Base-by-base conservation (phyloP, 2,797 vertebrate genomes). In the Saxicola maurus region DNA sequence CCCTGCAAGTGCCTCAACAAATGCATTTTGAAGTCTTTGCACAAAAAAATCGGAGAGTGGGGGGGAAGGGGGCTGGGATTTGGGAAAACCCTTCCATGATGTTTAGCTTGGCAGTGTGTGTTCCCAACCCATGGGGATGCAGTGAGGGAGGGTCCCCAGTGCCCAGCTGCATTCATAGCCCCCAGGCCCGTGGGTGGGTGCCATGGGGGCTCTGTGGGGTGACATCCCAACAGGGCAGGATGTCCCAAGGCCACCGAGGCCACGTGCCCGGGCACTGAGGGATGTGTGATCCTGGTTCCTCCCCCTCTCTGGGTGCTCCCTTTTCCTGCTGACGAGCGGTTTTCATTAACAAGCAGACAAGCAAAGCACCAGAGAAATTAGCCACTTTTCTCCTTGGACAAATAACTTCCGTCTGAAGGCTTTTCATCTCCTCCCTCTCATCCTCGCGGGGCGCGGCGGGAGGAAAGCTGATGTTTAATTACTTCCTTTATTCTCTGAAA, bases 321-420 rank as follows among this genome's bases (percentile, higher is more conserved):
- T 83, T 78, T 86, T 86, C 82, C 57, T 80, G 91, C 91, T 91
- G 95, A 87, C 14, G 33, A 60, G 91, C 7, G 1, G 52, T 71
- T 93, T 91, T 86, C 75, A 27, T 82, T 78, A 89, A 75, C 5
- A 0, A 87, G 86, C 80, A 83, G 88, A 74, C 73, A 48, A 87
- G 87, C 68, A 59, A 80, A 92, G 91, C 90, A 76, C 60, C 42
- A 33, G 83, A 84, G 90, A 90, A 94, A 91, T 90, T 66, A 94
- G 88, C 49, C 75, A 62, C 91, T 85, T 90, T 91, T 94, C 92
- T 95, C 81, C 78, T 82, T 35, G 76, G 86, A 95, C 90, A 94
- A 94, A 94, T 91, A 88, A 92, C 91, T 95, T 93, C 95, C 92
- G 46, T 88, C 92, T 88, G 81, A 86, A 88, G 75, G 76, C 94